phyloP scores from a whole-genome alignment of 1,140 invertebrate genomes.

The Aleiodes sp. region DNA sequence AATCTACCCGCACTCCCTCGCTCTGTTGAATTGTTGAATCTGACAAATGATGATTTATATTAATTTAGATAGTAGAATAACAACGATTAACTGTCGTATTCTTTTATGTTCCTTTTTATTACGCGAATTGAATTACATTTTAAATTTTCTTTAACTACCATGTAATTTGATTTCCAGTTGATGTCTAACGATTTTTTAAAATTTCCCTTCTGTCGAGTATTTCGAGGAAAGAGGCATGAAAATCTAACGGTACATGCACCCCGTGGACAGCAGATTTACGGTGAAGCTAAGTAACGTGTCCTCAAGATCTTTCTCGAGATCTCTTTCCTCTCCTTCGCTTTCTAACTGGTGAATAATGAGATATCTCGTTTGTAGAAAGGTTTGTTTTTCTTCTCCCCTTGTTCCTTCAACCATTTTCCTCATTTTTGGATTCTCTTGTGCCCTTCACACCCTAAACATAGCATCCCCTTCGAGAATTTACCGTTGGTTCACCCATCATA shows the following conservation, averaged over 20 bases:
- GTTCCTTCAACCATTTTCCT: not conserved
- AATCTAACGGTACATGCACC: slow-evolving; percentile 47
- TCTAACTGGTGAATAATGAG: slow-evolving; percentile 16
- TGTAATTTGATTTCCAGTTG: slow-evolving; percentile 13
- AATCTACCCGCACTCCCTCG: slow-evolving; percentile 33
- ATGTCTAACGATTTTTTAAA: slow-evolving; percentile 14
- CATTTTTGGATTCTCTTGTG: slow-evolving; percentile 12
- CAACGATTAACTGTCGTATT: not conserved
- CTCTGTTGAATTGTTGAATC: slow-evolving; percentile 34
- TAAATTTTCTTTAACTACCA: not conserved
- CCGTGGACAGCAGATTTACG: slow-evolving; percentile 46
- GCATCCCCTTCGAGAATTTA: slow-evolving; percentile 37
- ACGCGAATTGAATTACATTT: not conserved
- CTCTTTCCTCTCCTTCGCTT: slow-evolving; percentile 1
- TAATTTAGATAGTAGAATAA: slow-evolving; percentile 44
- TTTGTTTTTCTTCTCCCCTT: slow-evolving; percentile 5
- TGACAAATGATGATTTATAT: slow-evolving; percentile 54
- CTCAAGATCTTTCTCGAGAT: slow-evolving; percentile 30
- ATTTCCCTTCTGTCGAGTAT: not conserved
- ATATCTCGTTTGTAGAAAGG: not conserved
- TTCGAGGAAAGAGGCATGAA: slow-evolving; percentile 41
- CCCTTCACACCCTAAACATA: slow-evolving; percentile 25
- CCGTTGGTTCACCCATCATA: slow-evolving; percentile 52
- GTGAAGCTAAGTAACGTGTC: slow-evolving; percentile 17
- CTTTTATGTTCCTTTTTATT: not conserved